These are phyloP conservation scores for Troides oblongomaculatus DNA, from an alignment of 2,888 invertebrate species.

Conservation along the genomic window DNA sequence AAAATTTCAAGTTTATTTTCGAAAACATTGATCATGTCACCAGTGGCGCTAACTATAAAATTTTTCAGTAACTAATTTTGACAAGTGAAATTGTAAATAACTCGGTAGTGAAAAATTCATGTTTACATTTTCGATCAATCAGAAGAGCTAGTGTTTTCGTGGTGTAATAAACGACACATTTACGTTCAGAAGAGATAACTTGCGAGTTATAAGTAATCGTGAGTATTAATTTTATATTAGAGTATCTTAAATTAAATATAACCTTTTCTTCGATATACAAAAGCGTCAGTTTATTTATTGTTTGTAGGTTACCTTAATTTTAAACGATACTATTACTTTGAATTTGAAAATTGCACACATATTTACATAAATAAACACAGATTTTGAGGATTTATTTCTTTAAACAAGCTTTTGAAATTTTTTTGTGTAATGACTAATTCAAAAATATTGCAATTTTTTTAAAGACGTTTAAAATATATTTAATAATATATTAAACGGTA, in stretches of 20 bases:
- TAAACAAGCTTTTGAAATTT: too few species aligned
- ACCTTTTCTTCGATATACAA: background rate
- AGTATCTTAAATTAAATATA: background rate
- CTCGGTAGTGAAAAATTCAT: slow-evolving; percentile 22
- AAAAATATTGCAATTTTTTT: too few species aligned
- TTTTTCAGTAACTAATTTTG: slow-evolving; percentile 59
- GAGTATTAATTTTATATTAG: background rate
- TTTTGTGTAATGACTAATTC: too few species aligned
- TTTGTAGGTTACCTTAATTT: background rate
- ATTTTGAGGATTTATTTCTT: too few species aligned
- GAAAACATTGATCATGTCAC: slow-evolving; percentile 74
- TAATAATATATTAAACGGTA: too few species aligned
- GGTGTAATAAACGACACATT: background rate
- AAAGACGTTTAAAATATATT: too few species aligned
- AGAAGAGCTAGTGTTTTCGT: slow-evolving; percentile 4
- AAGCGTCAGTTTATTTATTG: background rate
- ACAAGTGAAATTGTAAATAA: slow-evolving; percentile 57
- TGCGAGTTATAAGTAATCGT: too few species aligned
- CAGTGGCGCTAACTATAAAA: slow-evolving; percentile 58
- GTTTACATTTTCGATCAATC: slow-evolving; percentile 9
- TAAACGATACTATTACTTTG: background rate
- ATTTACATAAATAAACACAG: too few species aligned
- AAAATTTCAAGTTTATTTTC: slow-evolving; percentile 75
- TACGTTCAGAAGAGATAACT: background rate
- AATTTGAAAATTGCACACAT: background rate